Conservation (phyloP, 2,888 invertebrate genomes). For the Synanthedon tipuliformis region DNA sequence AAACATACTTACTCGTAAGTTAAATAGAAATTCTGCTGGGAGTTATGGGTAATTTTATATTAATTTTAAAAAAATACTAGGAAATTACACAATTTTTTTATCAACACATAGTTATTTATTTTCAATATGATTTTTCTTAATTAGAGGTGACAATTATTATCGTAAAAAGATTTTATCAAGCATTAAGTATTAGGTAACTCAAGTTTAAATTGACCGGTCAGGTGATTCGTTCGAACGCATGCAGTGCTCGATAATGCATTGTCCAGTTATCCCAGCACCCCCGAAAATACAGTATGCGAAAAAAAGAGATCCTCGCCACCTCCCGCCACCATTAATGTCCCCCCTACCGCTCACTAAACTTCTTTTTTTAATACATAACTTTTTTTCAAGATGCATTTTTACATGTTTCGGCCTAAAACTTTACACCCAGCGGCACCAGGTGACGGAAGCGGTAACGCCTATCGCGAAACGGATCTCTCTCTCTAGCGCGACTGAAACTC, state of each 20-base stretch:
- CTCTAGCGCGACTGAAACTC: slow-evolving; percentile 28
- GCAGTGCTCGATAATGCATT: slow-evolving; percentile 60
- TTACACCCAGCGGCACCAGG: slow-evolving; percentile 61
- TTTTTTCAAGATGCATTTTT: slow-evolving; percentile 72
- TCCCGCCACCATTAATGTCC: slow-evolving; percentile 61
- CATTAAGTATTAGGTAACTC: too few species aligned
- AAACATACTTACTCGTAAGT: too few species aligned
- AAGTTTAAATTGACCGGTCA: slow-evolving; percentile 48
- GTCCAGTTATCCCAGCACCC: slow-evolving; percentile 62
- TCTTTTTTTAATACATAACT: slow-evolving; percentile 72
- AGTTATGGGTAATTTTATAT: too few species aligned
- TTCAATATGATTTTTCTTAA: too few species aligned
- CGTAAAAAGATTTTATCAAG: too few species aligned
- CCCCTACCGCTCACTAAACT: slow-evolving; percentile 66
- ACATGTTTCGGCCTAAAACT: slow-evolving; percentile 71
- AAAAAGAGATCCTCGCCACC: slow-evolving; percentile 61
- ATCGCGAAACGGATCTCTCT: slow-evolving; percentile 48
- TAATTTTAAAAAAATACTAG: too few species aligned
- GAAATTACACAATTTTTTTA: too few species aligned
- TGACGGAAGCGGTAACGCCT: slow-evolving; percentile 58
- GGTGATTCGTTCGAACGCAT: slow-evolving; percentile 52
- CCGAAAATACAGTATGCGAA: slow-evolving; percentile 68
- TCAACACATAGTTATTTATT: too few species aligned
- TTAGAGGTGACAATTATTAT: too few species aligned
- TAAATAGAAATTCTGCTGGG: too few species aligned